These are phyloP conservation scores for Hetaerina americana DNA, from an alignment of 1,140 invertebrate genomes.

Conservation along the genomic window DNA sequence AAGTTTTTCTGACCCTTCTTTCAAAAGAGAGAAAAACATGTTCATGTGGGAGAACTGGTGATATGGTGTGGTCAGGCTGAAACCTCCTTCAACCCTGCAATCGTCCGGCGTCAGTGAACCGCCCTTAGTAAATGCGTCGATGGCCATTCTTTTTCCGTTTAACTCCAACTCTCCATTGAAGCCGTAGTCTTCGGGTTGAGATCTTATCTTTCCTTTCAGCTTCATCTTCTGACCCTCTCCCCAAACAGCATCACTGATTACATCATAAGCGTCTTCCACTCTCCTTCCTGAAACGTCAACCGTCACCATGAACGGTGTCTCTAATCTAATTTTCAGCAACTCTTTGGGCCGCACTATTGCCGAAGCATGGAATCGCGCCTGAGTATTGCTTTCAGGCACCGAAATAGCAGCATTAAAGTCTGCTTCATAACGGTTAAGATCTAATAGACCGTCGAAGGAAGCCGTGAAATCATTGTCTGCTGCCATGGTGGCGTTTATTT, in stretches of 20 bases:
- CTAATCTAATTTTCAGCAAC: not conserved
- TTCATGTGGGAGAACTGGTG: not conserved
- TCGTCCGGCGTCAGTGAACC: not conserved
- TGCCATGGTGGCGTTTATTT: not conserved
- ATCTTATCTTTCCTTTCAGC: not conserved
- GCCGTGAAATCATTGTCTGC: not conserved
- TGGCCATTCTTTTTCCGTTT: not conserved
- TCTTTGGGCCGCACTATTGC: not conserved
- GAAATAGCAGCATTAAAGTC: not conserved
- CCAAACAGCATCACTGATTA: not conserved
- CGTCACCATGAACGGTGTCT: not conserved
- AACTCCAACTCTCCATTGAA: not conserved
- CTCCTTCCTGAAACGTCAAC: not conserved
- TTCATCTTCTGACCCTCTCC: not conserved
- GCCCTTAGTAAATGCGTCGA: not conserved
- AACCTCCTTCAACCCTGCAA: not conserved
- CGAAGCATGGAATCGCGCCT: not conserved
- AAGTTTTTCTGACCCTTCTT: not conserved
- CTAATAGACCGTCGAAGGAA: not conserved
- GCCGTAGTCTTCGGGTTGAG: not conserved
- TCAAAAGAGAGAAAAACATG: not conserved
- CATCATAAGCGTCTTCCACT: not conserved
- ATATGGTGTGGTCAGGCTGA: not conserved
- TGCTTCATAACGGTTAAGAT: not conserved
- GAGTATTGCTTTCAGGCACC: not conserved